A percentile compares a stretch with the other conserved stretches of the same genome.
phyloP scores from a whole-genome alignment of 1,140 invertebrate species.

The Capitella teleta region DNA sequence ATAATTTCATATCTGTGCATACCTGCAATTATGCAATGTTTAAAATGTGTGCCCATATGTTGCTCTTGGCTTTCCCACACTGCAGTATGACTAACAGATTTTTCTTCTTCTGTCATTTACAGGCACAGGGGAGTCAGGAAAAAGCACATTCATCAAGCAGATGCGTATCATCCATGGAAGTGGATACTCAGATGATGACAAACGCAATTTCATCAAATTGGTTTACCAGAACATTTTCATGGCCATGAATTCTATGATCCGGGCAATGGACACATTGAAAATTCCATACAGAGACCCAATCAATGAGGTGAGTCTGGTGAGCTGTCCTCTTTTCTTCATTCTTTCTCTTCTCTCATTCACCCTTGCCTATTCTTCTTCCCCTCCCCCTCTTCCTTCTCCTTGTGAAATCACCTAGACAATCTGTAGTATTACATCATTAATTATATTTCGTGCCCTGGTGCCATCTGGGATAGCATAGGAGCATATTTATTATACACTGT shows the following conservation, averaged over 20 bases:
- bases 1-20: neutral
- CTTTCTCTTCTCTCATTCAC: neutral
- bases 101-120: no score
- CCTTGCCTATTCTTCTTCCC: no score
- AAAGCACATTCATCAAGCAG: constrained; percentile 99
- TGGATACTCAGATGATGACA: constrained; percentile 98
- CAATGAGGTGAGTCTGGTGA: constrained; percentile 62
- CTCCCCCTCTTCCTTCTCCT: no score
- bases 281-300: constrained; percentile 83
- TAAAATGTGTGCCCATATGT: neutral
- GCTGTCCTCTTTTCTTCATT: neutral
- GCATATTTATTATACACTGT: no score
- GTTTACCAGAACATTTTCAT: constrained; percentile 99
- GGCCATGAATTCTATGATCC: constrained; percentile 99
- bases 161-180: constrained; percentile 99
- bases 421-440: no score
- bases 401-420: no score
- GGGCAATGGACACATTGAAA: constrained; percentile 97
- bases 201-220: constrained; percentile 93
- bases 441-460: no score
- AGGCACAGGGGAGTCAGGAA: constrained; percentile 99
- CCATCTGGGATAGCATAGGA: no score
- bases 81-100: no score
- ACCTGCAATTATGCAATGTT: neutral
- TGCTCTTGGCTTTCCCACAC: neutral